phyloP scores from a whole-genome alignment of 35 echinoderm and acorn worm genomes.

The Amphiura filiformis region DNA sequence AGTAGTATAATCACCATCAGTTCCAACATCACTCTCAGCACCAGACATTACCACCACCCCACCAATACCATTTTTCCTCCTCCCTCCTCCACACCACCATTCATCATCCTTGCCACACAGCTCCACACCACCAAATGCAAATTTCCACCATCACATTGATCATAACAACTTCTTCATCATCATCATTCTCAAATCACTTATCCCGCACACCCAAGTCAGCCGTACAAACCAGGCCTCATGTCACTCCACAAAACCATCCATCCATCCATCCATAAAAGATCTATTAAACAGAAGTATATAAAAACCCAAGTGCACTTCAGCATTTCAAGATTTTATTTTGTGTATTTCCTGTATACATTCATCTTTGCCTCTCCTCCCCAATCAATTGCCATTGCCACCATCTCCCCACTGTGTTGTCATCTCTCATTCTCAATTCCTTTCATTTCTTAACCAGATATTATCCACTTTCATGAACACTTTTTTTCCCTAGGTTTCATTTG shows the following conservation, averaged over 20 bases:
- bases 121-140: too few species aligned
- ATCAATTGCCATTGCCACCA: neutral
- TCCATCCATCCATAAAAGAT: neutral
- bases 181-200: neutral
- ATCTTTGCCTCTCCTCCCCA: neutral
- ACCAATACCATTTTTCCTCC: too few species aligned
- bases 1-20: too few species aligned
- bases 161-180: neutral
- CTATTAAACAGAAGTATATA: neutral
- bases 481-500: neutral
- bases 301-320: neutral
- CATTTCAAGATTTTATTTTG: constrained; percentile 1
- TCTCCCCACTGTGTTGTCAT: neutral
- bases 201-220: neutral
- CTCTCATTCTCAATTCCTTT: neutral
- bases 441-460: neutral
- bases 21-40: too few species aligned
- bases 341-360: neutral
- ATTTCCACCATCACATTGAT: neutral
- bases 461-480: neutral
- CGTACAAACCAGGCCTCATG: neutral
- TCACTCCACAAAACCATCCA: neutral
- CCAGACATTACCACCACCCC: too few species aligned
- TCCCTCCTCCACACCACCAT: too few species aligned
- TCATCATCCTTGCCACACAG: too few species aligned